Evolutionary conservation across 2,113 vertebrate genomes (phyloP).

Genomic region (Equus quagga): DNA sequence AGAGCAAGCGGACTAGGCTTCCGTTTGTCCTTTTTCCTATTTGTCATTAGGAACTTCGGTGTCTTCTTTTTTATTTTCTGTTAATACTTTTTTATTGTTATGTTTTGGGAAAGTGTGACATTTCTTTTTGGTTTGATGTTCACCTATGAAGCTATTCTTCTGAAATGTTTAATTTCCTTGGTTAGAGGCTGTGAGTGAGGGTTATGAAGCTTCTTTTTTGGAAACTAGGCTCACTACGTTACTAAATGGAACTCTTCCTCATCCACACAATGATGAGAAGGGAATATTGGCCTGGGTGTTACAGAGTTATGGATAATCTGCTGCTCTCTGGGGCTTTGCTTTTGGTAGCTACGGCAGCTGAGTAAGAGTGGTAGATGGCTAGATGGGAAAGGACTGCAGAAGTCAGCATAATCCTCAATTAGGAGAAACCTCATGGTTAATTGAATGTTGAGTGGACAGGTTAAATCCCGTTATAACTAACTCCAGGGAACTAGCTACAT

Average conservation of each 20-base stretch:
- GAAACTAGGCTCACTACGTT: background rate
- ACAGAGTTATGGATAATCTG: conserved; percentile 9
- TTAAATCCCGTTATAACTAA: conserved; percentile 76
- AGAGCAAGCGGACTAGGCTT: conserved; percentile 1
- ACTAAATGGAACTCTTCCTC: conserved; percentile 36
- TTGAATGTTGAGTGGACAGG: conserved; percentile 72
- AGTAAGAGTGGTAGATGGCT: conserved; percentile 36
- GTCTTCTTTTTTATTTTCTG: background rate
- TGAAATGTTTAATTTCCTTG: conserved; percentile 39
- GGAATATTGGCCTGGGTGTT: background rate
- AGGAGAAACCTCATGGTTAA: conserved; percentile 71
- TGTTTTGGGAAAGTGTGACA: background rate
- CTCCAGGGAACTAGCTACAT: conserved; percentile 65
- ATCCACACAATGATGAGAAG: background rate
- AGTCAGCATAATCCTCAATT: conserved; percentile 68
- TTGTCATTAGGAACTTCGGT: conserved; percentile 18
- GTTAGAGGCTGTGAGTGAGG: background rate
- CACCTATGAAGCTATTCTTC: background rate
- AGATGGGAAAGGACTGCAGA: conserved; percentile 52
- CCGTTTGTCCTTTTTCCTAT: background rate
- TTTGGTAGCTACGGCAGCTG: conserved; percentile 31
- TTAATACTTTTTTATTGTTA: background rate
- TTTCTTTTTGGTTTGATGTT: background rate
- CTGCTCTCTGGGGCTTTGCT: conserved; percentile 51
- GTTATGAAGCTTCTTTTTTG: conserved; percentile 42